phyloP scores from a whole-genome alignment of 2,888 invertebrate genomes.

The Nasonia oneida region DNA sequence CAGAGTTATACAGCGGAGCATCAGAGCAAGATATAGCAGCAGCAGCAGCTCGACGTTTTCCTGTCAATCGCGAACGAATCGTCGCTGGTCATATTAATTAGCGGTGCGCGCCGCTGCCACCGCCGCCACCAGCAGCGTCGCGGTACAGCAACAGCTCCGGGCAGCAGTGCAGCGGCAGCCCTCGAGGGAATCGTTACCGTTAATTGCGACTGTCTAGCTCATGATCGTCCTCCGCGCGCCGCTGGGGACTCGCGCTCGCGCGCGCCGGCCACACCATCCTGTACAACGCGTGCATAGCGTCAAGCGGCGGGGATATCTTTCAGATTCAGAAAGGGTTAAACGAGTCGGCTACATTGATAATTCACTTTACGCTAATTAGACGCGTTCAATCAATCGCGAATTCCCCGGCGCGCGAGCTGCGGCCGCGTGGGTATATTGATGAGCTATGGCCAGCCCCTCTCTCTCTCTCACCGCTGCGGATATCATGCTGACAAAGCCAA shows the following conservation, averaged over 20 bases:
- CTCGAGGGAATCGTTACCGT: conserved; percentile 75
- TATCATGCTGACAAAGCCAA: background rate
- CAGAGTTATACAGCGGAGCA: too few species aligned
- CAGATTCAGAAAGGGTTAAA: conserved; percentile 55
- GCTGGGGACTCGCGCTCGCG: background rate
- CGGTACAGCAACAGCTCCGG: background rate
- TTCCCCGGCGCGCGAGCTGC: background rate
- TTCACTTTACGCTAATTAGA: conserved; percentile 58
- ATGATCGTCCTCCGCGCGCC: conserved; percentile 48
- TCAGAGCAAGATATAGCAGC: conserved; percentile 46
- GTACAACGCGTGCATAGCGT: background rate
- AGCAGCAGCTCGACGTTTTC: conserved; percentile 68
- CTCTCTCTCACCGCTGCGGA: too few species aligned
- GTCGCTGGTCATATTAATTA: conserved; percentile 78
- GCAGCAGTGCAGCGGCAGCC: conserved; percentile 60
- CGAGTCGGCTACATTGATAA: conserved; percentile 46
- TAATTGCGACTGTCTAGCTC: conserved; percentile 77
- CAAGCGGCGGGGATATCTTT: conserved; percentile 50
- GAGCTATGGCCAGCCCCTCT: too few species aligned
- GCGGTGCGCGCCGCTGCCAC: conserved; percentile 63
- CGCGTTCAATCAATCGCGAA: conserved; percentile 27
- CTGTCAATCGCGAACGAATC: conserved; percentile 70
- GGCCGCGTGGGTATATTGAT: too few species aligned
- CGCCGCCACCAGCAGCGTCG: background rate
- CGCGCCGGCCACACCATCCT: too few species aligned